Conservation (phyloP, 2,797 vertebrate genomes). For the Sebastes vulpes region DNA sequence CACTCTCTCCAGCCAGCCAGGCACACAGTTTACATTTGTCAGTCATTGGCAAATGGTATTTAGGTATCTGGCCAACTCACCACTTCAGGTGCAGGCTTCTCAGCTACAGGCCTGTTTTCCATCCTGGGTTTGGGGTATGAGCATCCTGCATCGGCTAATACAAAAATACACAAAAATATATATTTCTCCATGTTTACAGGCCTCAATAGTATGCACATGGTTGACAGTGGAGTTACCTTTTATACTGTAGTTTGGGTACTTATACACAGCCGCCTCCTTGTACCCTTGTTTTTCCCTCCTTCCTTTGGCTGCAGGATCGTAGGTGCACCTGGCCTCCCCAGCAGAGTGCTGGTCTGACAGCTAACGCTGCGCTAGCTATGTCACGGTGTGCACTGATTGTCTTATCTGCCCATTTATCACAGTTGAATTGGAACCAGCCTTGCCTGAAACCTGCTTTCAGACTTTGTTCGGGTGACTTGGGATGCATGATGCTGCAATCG, state of each 20-base stretch:
- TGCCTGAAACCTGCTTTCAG: constrained; percentile 94
- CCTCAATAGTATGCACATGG: constrained; percentile 3
- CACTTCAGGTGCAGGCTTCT: constrained; percentile 22
- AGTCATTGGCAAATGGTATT: constrained; percentile 54
- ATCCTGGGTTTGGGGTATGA: constrained; percentile 1
- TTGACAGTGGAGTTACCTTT: constrained; percentile 30
- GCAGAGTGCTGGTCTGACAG: constrained; percentile 91
- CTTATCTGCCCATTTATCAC: constrained; percentile 99
- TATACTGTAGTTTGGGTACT: constrained; percentile 54
- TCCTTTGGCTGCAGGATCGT: constrained; percentile 78
- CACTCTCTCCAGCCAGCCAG: constrained; percentile 42
- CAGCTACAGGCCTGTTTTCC: constrained; percentile 24
- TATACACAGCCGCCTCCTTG: constrained; percentile 57
- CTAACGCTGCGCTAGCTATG: constrained; percentile 84
- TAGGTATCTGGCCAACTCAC: constrained; percentile 49
- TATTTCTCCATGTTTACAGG: constrained; percentile 23
- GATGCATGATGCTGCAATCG: constrained; percentile 85
- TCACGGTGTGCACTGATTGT: constrained; percentile 95
- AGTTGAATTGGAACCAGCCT: constrained; percentile 98
- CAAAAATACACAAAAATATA: constrained; percentile 1
- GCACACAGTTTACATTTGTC: constrained; percentile 47
- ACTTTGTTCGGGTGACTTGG: constrained; percentile 90
- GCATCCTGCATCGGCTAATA: constrained; percentile 23
- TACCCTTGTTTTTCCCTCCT: constrained; percentile 38
- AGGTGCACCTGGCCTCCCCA: constrained; percentile 91